Base-by-base conservation (phyloP, 2,797 vertebrate genomes). In the Syngnathus acus region DNA sequence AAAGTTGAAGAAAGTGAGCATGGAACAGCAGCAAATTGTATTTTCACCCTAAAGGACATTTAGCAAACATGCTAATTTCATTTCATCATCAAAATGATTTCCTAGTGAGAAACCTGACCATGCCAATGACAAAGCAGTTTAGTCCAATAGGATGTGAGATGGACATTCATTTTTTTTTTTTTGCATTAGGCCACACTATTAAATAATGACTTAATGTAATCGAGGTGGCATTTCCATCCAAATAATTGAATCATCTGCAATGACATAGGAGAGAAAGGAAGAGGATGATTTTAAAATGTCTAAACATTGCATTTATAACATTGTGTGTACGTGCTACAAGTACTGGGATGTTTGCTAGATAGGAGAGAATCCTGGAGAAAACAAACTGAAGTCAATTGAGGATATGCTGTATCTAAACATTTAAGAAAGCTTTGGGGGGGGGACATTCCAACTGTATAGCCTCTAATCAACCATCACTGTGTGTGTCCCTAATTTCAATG, bases 401-500 rank as follows among this genome's bases (percentile, higher is more conserved):
- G 32, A 39, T 60, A n/a, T 39, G 9, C 19, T 21, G 9, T 6
- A 53, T 60, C 13, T 16, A 58, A 59, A 42, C 55, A 21, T 42
- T 61, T 43, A 21, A 6, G 11, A 23, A 61, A 58, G 14, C 14
- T 37, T 55, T 32, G 14, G 64, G 76, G 80, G 69, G 70, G 11
- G 3, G 66, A 69, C 84, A 77, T 80, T 85, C 76, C 72, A 77
- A 82, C 75, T 32, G 64, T 80, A 74, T 67, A 76, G 82, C 78
- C 82, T 84, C 88, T 91, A 91, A 92, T 92, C 90, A 91, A 88
- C 72, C 84, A 90, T 92, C 83, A 74, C 81, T 88, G 91, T 91
- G 90, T 89, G 91, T 91, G 91, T 86, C 91, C 61, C 90, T 91
- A 90, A 91, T 89, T 92, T 89, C 83, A 88, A 89, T 90, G 77